phyloP scores from a whole-genome alignment of 2,888 invertebrate genomes.

The Tetranychus piercei region DNA sequence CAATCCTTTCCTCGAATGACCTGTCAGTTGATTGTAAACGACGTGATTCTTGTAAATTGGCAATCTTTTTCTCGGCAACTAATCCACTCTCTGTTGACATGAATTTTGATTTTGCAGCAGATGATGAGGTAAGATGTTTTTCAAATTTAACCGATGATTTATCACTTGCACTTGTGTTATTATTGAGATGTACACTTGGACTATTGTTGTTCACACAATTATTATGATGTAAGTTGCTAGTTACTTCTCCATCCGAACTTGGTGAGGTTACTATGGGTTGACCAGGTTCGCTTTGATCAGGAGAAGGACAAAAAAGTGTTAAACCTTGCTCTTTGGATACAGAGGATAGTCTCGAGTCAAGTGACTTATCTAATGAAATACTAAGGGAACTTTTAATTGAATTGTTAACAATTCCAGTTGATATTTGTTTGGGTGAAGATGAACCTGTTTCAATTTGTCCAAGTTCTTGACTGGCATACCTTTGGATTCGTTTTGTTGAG shows the following conservation, averaged over 20 bases:
- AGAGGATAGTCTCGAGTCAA: neutral
- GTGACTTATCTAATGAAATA: neutral
- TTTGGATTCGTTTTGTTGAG: neutral
- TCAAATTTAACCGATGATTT: neutral
- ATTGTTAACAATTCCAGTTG: neutral
- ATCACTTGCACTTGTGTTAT: neutral
- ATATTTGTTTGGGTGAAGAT: neutral
- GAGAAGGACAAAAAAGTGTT: neutral
- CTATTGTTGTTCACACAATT: neutral
- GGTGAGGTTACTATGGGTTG: conserved; percentile 5
- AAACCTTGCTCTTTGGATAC: neutral
- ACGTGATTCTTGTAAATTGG: neutral
- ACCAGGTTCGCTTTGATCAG: neutral
- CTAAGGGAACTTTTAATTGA: neutral
- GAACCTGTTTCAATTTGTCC: neutral
- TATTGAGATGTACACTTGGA: no score
- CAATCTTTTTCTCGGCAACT: neutral
- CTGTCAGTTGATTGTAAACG: neutral
- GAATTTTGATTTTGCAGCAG: neutral
- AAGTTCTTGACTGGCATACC: neutral
- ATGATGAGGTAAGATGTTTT: neutral
- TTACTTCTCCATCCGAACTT: neutral
- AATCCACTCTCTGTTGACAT: neutral
- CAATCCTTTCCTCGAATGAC: neutral
- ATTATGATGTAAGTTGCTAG: neutral